These are phyloP conservation scores for Drosophila fulvimacula DNA, from an alignment of 2,888 invertebrate genomes.

Conservation along the genomic window DNA sequence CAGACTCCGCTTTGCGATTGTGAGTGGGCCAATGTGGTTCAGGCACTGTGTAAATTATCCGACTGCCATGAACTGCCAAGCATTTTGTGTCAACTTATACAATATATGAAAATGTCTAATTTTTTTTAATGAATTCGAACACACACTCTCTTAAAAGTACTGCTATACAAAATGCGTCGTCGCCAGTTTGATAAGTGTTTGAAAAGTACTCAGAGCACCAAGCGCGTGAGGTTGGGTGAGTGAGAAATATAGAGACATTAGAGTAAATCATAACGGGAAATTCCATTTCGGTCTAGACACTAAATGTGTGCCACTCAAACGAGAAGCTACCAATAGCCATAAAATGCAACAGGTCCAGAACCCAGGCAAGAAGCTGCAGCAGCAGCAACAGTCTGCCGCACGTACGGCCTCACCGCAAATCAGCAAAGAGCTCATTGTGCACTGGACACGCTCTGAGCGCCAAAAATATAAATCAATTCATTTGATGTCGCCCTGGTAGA, in stretches of 20 bases:
- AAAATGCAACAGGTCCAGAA: conserved; percentile 3
- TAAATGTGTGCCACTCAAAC: not conserved
- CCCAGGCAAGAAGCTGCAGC: not conserved
- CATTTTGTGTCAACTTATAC: conserved; percentile 30
- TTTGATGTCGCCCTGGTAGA: conserved; percentile 63
- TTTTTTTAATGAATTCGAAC: not conserved
- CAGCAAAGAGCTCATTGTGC: conserved; percentile 42
- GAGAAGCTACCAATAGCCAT: not conserved
- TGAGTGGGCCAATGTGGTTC: not conserved
- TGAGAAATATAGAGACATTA: not conserved
- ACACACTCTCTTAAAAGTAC: not conserved
- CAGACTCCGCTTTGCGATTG: conserved; percentile 39
- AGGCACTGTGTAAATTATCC: conserved; percentile 2
- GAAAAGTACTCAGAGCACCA: not conserved
- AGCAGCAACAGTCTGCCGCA: conserved; percentile 7
- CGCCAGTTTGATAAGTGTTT: conserved; percentile 22
- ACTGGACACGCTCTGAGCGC: conserved; percentile 53
- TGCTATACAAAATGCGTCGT: conserved; percentile 37
- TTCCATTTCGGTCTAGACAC: not conserved
- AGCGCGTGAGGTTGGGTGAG: conserved; percentile 10
- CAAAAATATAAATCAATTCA: conserved; percentile 36
- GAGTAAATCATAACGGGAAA: not conserved
- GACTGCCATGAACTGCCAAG: not conserved
- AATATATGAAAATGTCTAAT: not conserved
- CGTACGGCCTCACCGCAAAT: not conserved